A percentile compares a stretch with the other conserved stretches of the same genome.
Evolutionary conservation across 2,113 vertebrate species (phyloP).

Genomic region (Callorhinus ursinus): DNA sequence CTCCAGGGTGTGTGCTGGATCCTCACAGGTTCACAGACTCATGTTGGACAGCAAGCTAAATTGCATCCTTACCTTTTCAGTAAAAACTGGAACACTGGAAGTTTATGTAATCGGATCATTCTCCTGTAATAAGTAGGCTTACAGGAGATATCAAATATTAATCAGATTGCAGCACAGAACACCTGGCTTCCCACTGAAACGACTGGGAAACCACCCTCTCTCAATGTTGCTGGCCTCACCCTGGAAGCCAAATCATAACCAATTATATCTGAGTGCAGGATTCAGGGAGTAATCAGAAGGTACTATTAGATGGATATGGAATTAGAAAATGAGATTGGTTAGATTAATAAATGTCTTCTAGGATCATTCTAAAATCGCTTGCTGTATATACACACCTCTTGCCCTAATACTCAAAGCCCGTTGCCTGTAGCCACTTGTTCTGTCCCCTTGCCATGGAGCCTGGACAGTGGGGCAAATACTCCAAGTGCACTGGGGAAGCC

Average conservation of each 20-base stretch:
- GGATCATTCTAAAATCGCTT: not conserved
- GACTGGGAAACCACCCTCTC: not conserved
- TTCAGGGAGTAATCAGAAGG: not conserved
- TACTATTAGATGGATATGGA: not conserved
- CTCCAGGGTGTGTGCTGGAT: not conserved
- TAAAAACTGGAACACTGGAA: not conserved
- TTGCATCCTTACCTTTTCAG: not conserved
- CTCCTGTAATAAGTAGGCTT: not conserved
- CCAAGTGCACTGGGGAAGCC: accelerated
- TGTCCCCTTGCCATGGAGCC: not conserved
- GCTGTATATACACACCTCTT: not conserved
- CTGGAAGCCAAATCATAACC: not conserved
- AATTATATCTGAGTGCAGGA: not conserved
- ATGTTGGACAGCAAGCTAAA: not conserved
- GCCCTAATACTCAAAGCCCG: not conserved
- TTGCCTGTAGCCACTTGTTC: not conserved
- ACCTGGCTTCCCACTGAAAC: not conserved
- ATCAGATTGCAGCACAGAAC: not conserved
- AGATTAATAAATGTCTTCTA: not conserved
- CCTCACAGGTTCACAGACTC: not conserved
- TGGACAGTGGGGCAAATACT: not conserved
- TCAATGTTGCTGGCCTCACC: not conserved
- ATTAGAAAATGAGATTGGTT: not conserved
- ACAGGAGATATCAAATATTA: not conserved
- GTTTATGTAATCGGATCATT: not conserved